Base-by-base conservation (phyloP, 2,113 vertebrate genomes). In the Campylomormyrus numenius region DNA sequence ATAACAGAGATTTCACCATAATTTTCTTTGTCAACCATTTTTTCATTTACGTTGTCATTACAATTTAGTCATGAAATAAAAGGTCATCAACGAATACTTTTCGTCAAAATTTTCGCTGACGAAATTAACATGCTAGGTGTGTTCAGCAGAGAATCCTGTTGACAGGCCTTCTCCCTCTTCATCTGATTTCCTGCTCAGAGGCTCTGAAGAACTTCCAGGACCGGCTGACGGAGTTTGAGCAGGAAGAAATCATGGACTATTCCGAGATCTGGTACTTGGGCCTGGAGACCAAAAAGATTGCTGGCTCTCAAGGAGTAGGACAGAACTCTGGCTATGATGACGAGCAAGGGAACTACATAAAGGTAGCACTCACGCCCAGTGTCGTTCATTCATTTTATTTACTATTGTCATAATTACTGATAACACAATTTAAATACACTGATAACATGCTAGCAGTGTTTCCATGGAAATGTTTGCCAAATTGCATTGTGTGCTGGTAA, bases 251-350 rank as follows among this genome's bases (percentile, higher is more conserved):
- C 93, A 95, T 97, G 94, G 96, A 97, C 94, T 98, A 97, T 90
- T 90, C 96, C 15, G 97, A 98, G 92, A 94, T 98, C 89, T 99
- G 97, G 97, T 98, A 96, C 95, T 95, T 98, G 94, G 98, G 97
- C 10, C 95, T 98, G 89, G 96, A 97, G 83, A 96, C 97, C 83
- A 94, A 98, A 93, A 99, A 99, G 92, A 96, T 98, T 53, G 95
- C 97, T 42, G 95, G 95, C 88, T 91, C 94, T 74, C 94, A 96
- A 56, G 96, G 96, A 77, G 93, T 94, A 2, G 95, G 96, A 42
- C 96, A 96, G 93, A 98, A 97, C 95, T 96, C 93, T 0, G 96
- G 96, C 92, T 99, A 97, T 5, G 98, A 98, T 66, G 97, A 98
- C 46, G 97, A 98, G 50, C 97, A 97, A 0, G 98, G 98, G 24